A percentile compares a stretch with the other conserved stretches of the same genome.
Evolutionary conservation across 2,888 invertebrate genomes (phyloP).

Genomic region (Eudasyphora cyanicolor): DNA sequence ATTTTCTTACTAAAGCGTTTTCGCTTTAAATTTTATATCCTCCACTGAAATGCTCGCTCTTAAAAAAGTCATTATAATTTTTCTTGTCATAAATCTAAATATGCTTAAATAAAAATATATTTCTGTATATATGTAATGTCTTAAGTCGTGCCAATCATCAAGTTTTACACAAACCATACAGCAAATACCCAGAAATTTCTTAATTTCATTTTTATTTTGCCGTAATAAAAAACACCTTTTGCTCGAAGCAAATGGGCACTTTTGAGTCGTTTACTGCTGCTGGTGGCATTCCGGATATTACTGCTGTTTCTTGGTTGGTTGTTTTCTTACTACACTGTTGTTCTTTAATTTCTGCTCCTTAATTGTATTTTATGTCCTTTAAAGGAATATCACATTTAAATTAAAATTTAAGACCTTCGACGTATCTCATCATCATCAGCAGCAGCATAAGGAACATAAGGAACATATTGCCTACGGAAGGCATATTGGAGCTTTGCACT

Average conservation of each 20-base stretch:
- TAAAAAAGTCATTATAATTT: not conserved
- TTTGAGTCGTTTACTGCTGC: not conserved
- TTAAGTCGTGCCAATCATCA: not conserved
- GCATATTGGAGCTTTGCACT: not conserved
- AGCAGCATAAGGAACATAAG: not conserved
- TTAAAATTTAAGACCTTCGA: slow-evolving; percentile 19
- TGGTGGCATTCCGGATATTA: not conserved
- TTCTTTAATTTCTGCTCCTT: slow-evolving; percentile 12
- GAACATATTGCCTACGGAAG: not conserved
- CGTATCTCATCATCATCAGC: not conserved
- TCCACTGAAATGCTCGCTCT: not conserved
- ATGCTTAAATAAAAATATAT: not conserved
- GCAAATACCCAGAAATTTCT: not conserved
- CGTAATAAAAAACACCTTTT: not conserved
- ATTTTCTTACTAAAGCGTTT: not conserved
- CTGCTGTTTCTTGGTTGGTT: not conserved
- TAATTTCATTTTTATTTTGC: not conserved
- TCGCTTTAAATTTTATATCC: not conserved
- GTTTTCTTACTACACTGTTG: not conserved
- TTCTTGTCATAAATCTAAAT: not conserved
- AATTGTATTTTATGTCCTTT: slow-evolving; percentile 8
- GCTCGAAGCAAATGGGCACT: not conserved
- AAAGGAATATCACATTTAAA: slow-evolving; percentile 9
- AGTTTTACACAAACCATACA: not conserved
- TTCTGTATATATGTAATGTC: too few relatives aligned